Evolutionary conservation across 2,113 vertebrate species (phyloP).

Genomic region (Odocoileus virginianus): DNA sequence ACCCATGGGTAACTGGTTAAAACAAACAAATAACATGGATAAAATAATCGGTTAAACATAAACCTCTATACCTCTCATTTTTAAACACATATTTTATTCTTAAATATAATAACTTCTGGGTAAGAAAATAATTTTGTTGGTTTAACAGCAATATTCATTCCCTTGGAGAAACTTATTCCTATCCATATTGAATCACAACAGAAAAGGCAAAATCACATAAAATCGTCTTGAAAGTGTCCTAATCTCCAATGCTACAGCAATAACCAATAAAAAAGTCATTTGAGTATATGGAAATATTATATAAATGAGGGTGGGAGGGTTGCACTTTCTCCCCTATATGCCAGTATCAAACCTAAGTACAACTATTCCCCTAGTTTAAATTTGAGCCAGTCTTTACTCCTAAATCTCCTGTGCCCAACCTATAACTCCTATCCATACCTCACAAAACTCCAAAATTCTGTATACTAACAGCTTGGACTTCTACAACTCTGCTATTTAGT

Average conservation of each 20-base stretch:
- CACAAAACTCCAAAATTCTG: not conserved
- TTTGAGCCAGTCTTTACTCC: not conserved
- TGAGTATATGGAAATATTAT: not conserved
- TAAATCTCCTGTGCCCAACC: not conserved
- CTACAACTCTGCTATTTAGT: not conserved
- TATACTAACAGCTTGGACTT: not conserved
- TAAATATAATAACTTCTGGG: not conserved
- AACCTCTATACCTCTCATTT: not conserved
- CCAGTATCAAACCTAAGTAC: not conserved
- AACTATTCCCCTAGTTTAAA: not conserved
- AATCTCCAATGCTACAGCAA: not conserved
- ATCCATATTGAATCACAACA: not conserved
- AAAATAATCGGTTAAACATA: conserved; percentile 56
- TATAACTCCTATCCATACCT: not conserved
- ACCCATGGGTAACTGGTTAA: conserved; percentile 96
- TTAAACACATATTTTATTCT: conserved; percentile 37
- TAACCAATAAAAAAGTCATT: not conserved
- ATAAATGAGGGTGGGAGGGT: not conserved
- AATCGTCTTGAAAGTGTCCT: not conserved
- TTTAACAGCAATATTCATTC: conserved; percentile 34
- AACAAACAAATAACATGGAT: conserved; percentile 73
- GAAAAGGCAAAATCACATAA: not conserved
- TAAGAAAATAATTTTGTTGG: conserved; percentile 12
- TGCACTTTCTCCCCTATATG: not conserved
- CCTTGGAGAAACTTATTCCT: not conserved